phyloP scores from a whole-genome alignment of 2,797 vertebrate species.

The Dromococcyx pavoninus region DNA sequence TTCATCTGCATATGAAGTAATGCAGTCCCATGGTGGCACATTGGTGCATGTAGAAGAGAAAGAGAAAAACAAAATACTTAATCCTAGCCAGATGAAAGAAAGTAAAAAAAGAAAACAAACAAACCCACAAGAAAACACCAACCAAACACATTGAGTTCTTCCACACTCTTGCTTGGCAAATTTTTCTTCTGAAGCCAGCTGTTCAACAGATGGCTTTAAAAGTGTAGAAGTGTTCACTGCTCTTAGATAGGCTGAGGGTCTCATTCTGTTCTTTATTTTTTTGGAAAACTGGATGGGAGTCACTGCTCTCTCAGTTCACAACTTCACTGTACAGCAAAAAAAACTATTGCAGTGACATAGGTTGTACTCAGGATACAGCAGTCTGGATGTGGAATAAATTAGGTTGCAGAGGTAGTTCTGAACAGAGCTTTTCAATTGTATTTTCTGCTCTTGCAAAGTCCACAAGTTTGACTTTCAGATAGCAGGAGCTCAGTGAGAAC shows the following conservation, averaged over 20 bases:
- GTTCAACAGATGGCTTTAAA: conserved; percentile 55
- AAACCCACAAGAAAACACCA: background rate
- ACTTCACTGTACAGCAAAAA: background rate
- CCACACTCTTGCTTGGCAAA: conserved; percentile 7
- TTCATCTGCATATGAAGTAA: conserved; percentile 34
- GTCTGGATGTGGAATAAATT: background rate
- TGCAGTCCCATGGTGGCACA: background rate
- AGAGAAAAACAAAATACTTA: conserved; percentile 57
- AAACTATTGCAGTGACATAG: background rate
- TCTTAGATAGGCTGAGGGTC: background rate
- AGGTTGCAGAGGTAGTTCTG: background rate
- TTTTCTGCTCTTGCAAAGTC: background rate
- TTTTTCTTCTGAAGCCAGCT: conserved; percentile 38
- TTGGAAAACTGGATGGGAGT: background rate
- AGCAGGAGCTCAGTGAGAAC: background rate
- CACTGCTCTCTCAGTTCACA: background rate
- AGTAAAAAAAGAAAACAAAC: background rate
- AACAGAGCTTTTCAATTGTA: background rate
- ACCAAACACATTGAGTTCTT: background rate
- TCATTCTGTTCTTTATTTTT: background rate
- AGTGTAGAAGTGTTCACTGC: background rate
- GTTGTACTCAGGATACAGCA: background rate
- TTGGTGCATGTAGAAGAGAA: conserved; percentile 43
- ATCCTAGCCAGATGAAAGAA: conserved; percentile 53
- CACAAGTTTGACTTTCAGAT: background rate